Percentiles rank a stretch among this genome's conserved stretches.
These are phyloP conservation scores for Rapana venosa DNA, from an alignment of 2,888 invertebrate species.

Conservation along the genomic window DNA sequence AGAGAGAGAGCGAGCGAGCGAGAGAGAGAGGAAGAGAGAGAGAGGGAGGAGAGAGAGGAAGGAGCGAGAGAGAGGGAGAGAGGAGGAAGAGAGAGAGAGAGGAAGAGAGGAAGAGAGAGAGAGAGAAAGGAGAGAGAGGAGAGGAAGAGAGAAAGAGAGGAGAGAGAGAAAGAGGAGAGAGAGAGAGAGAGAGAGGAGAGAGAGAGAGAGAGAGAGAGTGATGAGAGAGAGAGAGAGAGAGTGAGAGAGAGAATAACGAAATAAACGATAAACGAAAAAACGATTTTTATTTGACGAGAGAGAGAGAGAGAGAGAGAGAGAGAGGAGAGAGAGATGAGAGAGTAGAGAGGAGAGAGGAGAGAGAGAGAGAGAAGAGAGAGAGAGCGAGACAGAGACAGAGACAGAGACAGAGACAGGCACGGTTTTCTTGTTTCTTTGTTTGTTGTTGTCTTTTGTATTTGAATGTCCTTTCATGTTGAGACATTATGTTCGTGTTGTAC, in stretches of 20 bases:
- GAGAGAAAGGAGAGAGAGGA: neutral
- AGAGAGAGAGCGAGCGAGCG: constrained; percentile 18
- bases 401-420: too few relatives aligned
- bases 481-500: too few relatives aligned
- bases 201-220: neutral
- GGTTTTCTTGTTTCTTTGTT: too few relatives aligned
- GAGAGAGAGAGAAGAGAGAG: too few relatives aligned
- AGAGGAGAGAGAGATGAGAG: neutral
- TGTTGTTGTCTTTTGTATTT: too few relatives aligned
- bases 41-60: too few relatives aligned
- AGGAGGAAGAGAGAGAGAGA: neutral
- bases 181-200: neutral
- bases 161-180: too few relatives aligned
- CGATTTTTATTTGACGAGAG: too few relatives aligned
- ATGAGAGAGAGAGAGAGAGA: neutral
- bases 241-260: neutral
- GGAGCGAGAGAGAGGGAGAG: constrained; percentile 23
- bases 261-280: too few relatives aligned
- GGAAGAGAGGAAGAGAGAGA: neutral
- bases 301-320: too few relatives aligned
- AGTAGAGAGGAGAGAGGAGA: neutral
- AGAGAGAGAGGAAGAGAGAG: constrained; percentile 36
- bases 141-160: constrained; percentile 34
- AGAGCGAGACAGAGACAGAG: too few relatives aligned
- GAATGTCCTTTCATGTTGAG: too few relatives aligned